phyloP scores from a whole-genome alignment of 2,888 invertebrate species.

The Coecobrya sp. region DNA sequence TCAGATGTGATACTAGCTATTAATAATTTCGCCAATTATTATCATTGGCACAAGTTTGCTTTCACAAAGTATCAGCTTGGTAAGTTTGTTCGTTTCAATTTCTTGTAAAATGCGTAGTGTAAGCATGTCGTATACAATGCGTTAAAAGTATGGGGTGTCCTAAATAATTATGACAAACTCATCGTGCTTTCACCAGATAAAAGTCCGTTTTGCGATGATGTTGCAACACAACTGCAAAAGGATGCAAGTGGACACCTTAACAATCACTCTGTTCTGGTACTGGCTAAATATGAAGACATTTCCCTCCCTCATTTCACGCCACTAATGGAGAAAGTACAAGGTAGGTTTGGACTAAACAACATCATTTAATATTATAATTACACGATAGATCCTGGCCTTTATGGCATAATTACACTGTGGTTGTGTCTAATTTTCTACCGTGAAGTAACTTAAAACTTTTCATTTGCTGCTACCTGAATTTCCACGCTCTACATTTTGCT shows the following conservation, averaged over 20 bases:
- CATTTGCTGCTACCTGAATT: neutral
- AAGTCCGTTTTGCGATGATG: constrained; percentile 85
- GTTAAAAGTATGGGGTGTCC: neutral
- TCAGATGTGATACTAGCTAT: constrained; percentile 85
- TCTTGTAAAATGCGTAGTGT: too few species aligned
- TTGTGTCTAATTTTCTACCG: neutral
- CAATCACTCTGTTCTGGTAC: constrained; percentile 82
- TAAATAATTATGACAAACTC: too few species aligned
- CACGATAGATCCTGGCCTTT: neutral
- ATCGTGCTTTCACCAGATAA: constrained; percentile 68
- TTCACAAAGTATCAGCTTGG: constrained; percentile 84
- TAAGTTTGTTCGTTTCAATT: constrained; percentile 75
- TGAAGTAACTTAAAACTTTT: neutral
- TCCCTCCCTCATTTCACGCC: constrained; percentile 75
- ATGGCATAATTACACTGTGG: constrained; percentile 15
- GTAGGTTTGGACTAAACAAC: constrained; percentile 61
- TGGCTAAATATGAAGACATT: constrained; percentile 85
- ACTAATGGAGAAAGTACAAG: constrained; percentile 82
- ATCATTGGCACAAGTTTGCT: constrained; percentile 84
- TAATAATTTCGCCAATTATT: constrained; percentile 83
- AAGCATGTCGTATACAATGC: too few species aligned
- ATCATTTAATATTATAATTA: constrained; percentile 22
- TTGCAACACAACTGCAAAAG: constrained; percentile 81
- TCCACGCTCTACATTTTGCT: neutral
- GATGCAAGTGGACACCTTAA: constrained; percentile 74